Conservation (phyloP, 1,140 invertebrate species). For the Drosophila pachea region DNA sequence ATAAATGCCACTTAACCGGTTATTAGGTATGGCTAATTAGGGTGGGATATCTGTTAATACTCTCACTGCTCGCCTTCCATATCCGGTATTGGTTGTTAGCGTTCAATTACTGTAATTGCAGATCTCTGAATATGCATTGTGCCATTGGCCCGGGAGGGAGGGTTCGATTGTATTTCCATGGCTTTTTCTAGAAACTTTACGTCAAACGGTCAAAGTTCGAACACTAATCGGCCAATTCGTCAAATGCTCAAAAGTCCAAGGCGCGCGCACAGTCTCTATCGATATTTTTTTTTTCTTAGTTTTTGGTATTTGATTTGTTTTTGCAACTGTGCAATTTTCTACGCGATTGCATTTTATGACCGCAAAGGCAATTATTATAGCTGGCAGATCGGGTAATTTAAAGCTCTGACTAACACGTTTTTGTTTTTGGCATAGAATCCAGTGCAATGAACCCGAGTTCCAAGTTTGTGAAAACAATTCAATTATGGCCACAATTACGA, state of each 20-base stretch:
- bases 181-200: slow-evolving; percentile 2
- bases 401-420: slow-evolving; percentile 38
- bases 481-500: slow-evolving; percentile 37
- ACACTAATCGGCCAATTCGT: neutral
- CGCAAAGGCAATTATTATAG: slow-evolving; percentile 51
- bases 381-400: slow-evolving; percentile 39
- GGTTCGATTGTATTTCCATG: neutral
- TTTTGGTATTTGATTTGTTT: slow-evolving; percentile 33
- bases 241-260: slow-evolving; percentile 9
- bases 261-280: neutral
- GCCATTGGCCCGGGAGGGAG: neutral
- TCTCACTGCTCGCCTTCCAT: slow-evolving; percentile 23
- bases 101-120: slow-evolving; percentile 38
- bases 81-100: slow-evolving; percentile 23
- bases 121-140: slow-evolving; percentile 28
- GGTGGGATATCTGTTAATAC: slow-evolving; percentile 11
- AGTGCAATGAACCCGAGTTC: slow-evolving; percentile 42
- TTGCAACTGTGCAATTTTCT: slow-evolving; percentile 71
- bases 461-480: slow-evolving; percentile 37
- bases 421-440: slow-evolving; percentile 38
- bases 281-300: slow-evolving; percentile 7
- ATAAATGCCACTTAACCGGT: slow-evolving; percentile 27
- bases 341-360: slow-evolving; percentile 65
- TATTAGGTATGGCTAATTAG: slow-evolving; percentile 20
- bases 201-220: slow-evolving; percentile 45